These are phyloP conservation scores for Dicrurus megarhynchus DNA, from an alignment of 2,113 vertebrate genomes.

Conservation along the genomic window DNA sequence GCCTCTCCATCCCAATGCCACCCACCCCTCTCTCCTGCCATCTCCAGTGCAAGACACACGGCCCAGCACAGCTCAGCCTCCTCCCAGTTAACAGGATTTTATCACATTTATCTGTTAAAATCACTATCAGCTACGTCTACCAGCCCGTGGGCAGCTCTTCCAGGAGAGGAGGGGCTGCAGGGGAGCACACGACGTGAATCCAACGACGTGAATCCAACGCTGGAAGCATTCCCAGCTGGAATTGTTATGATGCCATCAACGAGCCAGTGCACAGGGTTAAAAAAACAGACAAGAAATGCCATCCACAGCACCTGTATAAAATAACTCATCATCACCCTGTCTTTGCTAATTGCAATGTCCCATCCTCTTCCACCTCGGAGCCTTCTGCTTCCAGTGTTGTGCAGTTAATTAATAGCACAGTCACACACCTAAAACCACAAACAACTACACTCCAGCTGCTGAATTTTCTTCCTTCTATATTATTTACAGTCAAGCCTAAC, in stretches of 20 bases:
- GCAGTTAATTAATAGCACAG: not conserved
- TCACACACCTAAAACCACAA: not conserved
- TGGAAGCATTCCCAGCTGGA: not conserved
- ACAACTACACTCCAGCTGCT: not conserved
- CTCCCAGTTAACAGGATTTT: not conserved
- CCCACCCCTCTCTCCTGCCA: not conserved
- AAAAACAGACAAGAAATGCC: not conserved
- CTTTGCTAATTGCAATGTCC: not conserved
- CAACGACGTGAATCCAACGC: too few relatives aligned
- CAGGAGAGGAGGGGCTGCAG: not conserved
- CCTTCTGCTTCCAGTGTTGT: not conserved
- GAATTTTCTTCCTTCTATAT: not conserved
- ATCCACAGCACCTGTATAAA: not conserved
- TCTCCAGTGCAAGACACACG: not conserved
- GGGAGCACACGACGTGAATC: accelerated
- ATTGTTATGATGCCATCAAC: not conserved
- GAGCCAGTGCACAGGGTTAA: not conserved
- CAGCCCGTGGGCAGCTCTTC: not conserved
- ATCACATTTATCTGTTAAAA: not conserved
- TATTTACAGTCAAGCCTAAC: not conserved
- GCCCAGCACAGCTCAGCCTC: not conserved
- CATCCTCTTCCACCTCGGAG: not conserved
- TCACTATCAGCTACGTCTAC: not conserved
- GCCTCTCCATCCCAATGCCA: not conserved
- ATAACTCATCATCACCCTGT: not conserved